These are phyloP conservation scores for Galeopterus variegatus DNA, from an alignment of 2,113 vertebrate genomes.

Conservation along the genomic window DNA sequence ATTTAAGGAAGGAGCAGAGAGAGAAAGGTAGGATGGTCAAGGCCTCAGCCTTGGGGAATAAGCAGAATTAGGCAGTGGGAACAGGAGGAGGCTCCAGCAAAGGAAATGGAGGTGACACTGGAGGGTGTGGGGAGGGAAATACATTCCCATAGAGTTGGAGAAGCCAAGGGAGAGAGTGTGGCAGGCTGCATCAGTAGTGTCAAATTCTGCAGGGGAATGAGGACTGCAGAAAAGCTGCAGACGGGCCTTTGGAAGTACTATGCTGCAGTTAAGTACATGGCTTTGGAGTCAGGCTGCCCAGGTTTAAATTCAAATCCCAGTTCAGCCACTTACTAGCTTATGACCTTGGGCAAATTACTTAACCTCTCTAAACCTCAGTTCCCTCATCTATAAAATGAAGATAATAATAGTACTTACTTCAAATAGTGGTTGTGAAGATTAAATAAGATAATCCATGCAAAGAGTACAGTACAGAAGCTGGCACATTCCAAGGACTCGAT, in stretches of 20 bases:
- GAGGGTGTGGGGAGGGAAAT: conserved; percentile 37
- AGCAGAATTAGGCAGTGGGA: conserved; percentile 36
- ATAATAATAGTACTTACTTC: conserved; percentile 73
- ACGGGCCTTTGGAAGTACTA: conserved; percentile 50
- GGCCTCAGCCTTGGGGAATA: not conserved
- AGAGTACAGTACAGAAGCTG: conserved; percentile 41
- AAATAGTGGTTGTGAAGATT: conserved; percentile 57
- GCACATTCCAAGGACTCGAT: conserved; percentile 58
- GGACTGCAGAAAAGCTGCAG: conserved; percentile 75
- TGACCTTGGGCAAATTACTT: conserved; percentile 81
- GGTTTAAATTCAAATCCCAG: conserved; percentile 82
- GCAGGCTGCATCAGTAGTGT: conserved; percentile 64
- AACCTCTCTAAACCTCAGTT: conserved; percentile 73
- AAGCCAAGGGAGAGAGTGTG: conserved; percentile 64
- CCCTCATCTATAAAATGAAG: conserved; percentile 75
- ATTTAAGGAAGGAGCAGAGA: conserved; percentile 48
- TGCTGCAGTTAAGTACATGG: conserved; percentile 65
- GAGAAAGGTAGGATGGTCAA: not conserved
- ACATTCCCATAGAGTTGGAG: not conserved
- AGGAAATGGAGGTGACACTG: conserved; percentile 46
- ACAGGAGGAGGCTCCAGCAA: not conserved
- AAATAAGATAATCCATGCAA: conserved; percentile 74
- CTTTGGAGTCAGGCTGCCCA: conserved; percentile 75
- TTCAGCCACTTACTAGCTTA: conserved; percentile 80
- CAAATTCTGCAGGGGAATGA: conserved; percentile 74